Evolutionary conservation across 2,113 vertebrate genomes (phyloP).

Genomic region (Tyrannus savana): DNA sequence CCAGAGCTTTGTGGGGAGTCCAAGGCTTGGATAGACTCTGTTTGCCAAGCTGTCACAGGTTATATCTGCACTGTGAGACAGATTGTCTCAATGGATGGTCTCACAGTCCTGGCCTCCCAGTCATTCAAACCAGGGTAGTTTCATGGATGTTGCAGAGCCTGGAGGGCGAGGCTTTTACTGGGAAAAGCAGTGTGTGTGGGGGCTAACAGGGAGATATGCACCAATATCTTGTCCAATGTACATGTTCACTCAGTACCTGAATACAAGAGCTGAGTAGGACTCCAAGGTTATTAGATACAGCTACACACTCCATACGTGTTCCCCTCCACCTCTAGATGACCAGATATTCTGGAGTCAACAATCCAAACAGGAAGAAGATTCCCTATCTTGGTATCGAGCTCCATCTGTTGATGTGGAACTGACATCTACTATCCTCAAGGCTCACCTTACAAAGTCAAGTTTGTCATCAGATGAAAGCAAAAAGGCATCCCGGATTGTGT

Average conservation of each 20-base stretch:
- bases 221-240: not conserved
- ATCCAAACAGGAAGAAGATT: not conserved
- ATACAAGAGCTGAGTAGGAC: not conserved
- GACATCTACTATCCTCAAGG: conserved; percentile 64
- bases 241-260: not conserved
- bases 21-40: not conserved
- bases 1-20: not conserved
- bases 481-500: conserved; percentile 12
- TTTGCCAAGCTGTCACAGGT: not conserved
- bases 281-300: not conserved
- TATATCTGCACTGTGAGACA: not conserved
- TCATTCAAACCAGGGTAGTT: not conserved
- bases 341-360: conserved; percentile 60
- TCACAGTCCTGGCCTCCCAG: not conserved
- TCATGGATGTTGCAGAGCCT: not conserved
- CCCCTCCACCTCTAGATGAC: not conserved
- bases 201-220: not conserved
- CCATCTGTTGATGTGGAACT: conserved; percentile 76
- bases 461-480: conserved; percentile 45
- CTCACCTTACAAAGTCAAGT: conserved; percentile 38
- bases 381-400: conserved; percentile 20
- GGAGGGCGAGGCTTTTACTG: not conserved
- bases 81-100: not conserved
- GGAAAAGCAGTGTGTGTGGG: not conserved
- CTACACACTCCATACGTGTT: not conserved